Base-by-base conservation (phyloP, 64 coral and sea anemone genomes). In the Stylophora pistillata region DNA sequence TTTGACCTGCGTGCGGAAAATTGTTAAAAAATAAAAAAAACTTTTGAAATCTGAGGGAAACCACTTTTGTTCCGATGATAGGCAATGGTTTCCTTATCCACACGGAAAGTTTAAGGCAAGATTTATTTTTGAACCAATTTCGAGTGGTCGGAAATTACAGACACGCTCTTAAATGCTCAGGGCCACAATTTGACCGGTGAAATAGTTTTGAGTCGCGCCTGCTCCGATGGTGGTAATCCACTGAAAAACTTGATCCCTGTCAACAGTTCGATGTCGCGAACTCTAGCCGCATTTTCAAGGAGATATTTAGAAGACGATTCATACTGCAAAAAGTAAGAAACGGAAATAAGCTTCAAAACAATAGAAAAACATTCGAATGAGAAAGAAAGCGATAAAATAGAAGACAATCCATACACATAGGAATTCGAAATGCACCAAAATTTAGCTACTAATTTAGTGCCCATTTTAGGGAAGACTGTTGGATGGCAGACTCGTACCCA, bases 221-320 rank as follows among this genome's bases (percentile, higher is more conserved):
- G 90, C 58, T 92, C 90, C 7, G 54, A 23, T 18, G 82, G 52
- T 13, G 81, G 90, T 57, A 92, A 52, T 59, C 74, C 57, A 73
- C 61, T 79, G 82, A 92, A 92, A 78, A 92, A 92, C 20, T 55
- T 86, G 59, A 85, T 82, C n/a, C 90, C 90, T n/a, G 90, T 92
- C 71, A 92, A 57, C 13, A 74, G 28, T 78, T 92, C 90, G 73
- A 92, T 72, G 82, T 92, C 90, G n/a, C 90, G 82, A 69, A 92
- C 90, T 55, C 81, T 78, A 20, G 90, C 90, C 29, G 90, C 69
- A 25, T 92, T 76, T 18, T 92, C 82, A 17, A 92, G 53, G 7
- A 92, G 58, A 58, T 86, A 92, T n/a, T 92, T 32, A 6, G 37
- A 60, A 37, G 53, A 56, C 20, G 82, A 78, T 20, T 86, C 82